Percentiles rank a stretch among this genome's conserved stretches.
Conservation (phyloP, 2,797 vertebrate species). For the Poliocrania exsul region DNA sequence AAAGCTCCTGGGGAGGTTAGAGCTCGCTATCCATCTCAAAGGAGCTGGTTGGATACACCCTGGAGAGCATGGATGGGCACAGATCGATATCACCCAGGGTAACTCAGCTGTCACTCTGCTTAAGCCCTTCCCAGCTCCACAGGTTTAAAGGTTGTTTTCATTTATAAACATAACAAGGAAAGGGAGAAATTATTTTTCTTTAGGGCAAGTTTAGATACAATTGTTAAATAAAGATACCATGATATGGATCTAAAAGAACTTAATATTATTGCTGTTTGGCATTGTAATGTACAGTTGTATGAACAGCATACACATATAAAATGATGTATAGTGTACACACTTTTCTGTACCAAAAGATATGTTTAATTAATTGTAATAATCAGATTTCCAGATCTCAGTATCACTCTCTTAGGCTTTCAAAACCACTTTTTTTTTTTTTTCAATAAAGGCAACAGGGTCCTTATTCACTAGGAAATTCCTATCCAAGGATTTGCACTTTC, state of each 20-base stretch:
- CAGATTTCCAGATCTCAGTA: neutral
- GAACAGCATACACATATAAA: neutral
- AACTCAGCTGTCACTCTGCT: neutral
- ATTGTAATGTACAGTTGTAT: neutral
- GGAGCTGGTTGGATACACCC: neutral
- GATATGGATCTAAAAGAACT: neutral
- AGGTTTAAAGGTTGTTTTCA: neutral
- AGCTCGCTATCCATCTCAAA: neutral
- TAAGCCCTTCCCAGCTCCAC: neutral
- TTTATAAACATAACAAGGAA: neutral
- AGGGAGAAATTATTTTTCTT: neutral
- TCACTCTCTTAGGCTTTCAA: neutral
- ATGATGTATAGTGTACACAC: neutral
- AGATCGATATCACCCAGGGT: neutral
- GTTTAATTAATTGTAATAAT: neutral
- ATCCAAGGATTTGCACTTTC: neutral
- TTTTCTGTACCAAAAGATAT: neutral
- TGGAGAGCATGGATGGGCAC: neutral
- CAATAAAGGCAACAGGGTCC: neutral
- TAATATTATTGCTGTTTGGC: neutral
- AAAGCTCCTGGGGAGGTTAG: neutral
- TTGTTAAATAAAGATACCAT: neutral
- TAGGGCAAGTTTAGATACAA: neutral
- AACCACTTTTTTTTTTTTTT: neutral
- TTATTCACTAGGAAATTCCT: neutral